Base-by-base conservation (phyloP, 37 sponge, comb jelly and placozoan genomes). In the Aplysina aerophoba region DNA sequence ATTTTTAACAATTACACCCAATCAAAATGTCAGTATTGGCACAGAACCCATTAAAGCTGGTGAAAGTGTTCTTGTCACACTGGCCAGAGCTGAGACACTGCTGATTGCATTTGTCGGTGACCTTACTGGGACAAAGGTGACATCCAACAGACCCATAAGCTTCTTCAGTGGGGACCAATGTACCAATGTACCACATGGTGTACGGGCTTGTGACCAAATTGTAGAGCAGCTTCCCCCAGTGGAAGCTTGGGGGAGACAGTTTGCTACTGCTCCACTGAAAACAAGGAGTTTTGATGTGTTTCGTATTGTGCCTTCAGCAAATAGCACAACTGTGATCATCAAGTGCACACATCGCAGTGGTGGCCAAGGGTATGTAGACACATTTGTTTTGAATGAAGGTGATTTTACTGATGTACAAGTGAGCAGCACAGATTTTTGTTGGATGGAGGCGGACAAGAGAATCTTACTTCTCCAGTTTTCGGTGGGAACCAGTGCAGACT, bases 171-270 rank as follows among this genome's bases (percentile, higher is more conserved):
- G 82, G 16, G 62, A 88, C 15, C n/a, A 44, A 54, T 88, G 84
- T 75, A 64, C 84, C 22, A 3, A 65, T 65, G 73, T 83, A 13
- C 86, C 86, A 58, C 0, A 25, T 41, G 61, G 38, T 83, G 55
- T 41, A 0, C 0, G 22, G 20, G 67, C 83, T 17, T 91, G 92
- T 91, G 92, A 91, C 59, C 64, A 81, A 41, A 5, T 87, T 1
- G 67, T 79, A 41, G 88, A 91, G 36, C 88, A 87, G 62, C 25
- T 91, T 50, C 88, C 88, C 15, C 87, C 87, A 53, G 87, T 85
- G 63, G 69, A 65, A 5, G 84, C 82, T 22, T 91, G 92, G 92
- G 92, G 92, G 25, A 84, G 28, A 21, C 13, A 20, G 16, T 87
- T 88, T 37, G 35, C 87, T 11, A 53, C 65, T 54, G 88, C 77